Percentiles rank a stretch among this genome's conserved stretches.
Evolutionary conservation across 2,113 vertebrate genomes (phyloP).

Genomic region (Perognathus longimembris): DNA sequence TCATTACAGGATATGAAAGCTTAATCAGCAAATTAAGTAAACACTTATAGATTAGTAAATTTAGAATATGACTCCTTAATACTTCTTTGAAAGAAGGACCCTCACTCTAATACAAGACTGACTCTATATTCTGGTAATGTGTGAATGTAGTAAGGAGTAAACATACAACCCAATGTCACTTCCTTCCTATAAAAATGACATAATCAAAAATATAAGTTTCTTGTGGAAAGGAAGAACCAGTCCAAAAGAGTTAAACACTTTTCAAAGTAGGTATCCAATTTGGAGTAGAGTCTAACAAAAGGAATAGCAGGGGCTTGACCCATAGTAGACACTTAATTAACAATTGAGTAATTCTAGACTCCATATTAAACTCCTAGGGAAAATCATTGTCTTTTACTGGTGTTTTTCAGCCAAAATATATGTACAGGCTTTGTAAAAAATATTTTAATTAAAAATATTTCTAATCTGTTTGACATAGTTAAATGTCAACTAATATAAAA

Average conservation of each 20-base stretch:
- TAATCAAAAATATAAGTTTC: neutral
- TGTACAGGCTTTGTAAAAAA: neutral
- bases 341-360: slow-evolving; percentile 1
- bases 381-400: neutral
- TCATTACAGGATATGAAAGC: neutral
- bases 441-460: slow-evolving; percentile 12
- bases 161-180: neutral
- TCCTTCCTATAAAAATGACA: neutral
- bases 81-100: neutral
- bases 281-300: neutral
- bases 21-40: slow-evolving; percentile 30
- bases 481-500: neutral
- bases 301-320: neutral
- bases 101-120: neutral
- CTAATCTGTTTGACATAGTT: neutral
- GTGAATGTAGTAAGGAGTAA: neutral
- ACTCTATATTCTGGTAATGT: neutral
- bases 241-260: neutral
- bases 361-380: neutral
- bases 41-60: neutral
- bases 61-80: neutral
- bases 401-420: neutral
- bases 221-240: neutral
- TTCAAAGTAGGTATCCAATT: neutral
- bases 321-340: neutral